Conservation (phyloP, 2,113 vertebrate genomes). For the Seriola aureovittata region DNA sequence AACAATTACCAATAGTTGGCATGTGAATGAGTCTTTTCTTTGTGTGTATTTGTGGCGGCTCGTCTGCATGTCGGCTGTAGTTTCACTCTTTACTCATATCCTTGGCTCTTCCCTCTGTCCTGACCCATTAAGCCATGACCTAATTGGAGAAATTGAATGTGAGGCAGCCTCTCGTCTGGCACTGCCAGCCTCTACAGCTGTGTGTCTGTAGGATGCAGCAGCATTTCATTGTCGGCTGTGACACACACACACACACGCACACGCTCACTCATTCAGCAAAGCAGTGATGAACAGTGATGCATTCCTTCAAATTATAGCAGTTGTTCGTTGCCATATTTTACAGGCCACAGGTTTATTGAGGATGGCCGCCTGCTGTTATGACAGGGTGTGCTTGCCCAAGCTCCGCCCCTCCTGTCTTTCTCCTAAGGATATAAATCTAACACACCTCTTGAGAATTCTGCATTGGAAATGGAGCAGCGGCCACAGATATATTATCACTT, state of each 20-base stretch:
- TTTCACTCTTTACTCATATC: constrained; percentile 6
- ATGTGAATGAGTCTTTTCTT: background rate
- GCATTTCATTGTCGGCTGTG: constrained; percentile 30
- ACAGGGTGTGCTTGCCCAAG: background rate
- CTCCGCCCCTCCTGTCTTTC: constrained; percentile 21
- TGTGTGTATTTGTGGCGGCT: background rate
- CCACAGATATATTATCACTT: constrained; percentile 49
- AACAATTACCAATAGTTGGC: too few relatives aligned
- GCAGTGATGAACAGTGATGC: constrained; percentile 22
- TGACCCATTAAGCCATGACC: constrained; percentile 49
- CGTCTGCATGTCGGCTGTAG: background rate
- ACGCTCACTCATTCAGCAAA: constrained; percentile 23
- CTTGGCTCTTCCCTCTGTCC: constrained; percentile 18
- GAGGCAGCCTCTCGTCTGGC: constrained; percentile 41
- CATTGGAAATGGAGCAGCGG: constrained; percentile 57
- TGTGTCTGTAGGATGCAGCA: constrained; percentile 49
- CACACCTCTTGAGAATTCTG: constrained; percentile 56
- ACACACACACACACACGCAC: background rate
- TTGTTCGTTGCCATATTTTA: constrained; percentile 34
- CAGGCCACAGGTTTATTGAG: constrained; percentile 30
- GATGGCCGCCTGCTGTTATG: constrained; percentile 24
- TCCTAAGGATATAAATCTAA: constrained; percentile 65
- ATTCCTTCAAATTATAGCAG: constrained; percentile 31
- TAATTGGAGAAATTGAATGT: constrained; percentile 56
- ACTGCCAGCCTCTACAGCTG: constrained; percentile 41